These are phyloP conservation scores for Caenorhabditis latens DNA, from an alignment of 1,140 invertebrate genomes.

Conservation along the genomic window DNA sequence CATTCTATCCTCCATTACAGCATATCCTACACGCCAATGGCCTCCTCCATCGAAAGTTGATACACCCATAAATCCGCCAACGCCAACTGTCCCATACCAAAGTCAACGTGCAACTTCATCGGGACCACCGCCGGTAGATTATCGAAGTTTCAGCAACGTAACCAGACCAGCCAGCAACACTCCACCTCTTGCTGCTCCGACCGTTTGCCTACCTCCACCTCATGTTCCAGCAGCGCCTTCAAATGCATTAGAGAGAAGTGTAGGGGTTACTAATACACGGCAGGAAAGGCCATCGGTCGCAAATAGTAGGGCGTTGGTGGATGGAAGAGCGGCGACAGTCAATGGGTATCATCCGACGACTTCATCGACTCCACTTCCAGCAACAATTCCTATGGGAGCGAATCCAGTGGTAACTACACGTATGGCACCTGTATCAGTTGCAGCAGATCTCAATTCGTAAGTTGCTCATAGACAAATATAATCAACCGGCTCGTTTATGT, in stretches of 20 bases:
- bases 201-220: neutral
- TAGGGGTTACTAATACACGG: slow-evolving; percentile 1
- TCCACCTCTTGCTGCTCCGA: no score
- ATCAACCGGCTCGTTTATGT: neutral
- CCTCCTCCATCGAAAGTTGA: neutral
- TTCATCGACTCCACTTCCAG: no score
- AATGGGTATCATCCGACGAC: no score
- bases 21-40: neutral
- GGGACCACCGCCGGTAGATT: neutral
- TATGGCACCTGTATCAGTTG: no score
- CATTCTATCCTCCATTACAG: neutral
- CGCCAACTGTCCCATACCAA: neutral
- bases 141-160: neutral
- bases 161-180: no score
- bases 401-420: no score
- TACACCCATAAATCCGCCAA: neutral
- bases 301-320: slow-evolving; percentile 19
- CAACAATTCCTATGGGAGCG: no score
- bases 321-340: neutral
- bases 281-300: neutral
- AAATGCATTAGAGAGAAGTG: neutral
- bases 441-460: no score
- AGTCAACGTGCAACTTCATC: neutral
- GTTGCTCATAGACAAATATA: neutral
- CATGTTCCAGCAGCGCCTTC: neutral